Evolutionary conservation across 2,888 invertebrate genomes (phyloP), one percentile per base, ranked within the genome.

Genomic region (Ceriagrion tenellum): DNA sequence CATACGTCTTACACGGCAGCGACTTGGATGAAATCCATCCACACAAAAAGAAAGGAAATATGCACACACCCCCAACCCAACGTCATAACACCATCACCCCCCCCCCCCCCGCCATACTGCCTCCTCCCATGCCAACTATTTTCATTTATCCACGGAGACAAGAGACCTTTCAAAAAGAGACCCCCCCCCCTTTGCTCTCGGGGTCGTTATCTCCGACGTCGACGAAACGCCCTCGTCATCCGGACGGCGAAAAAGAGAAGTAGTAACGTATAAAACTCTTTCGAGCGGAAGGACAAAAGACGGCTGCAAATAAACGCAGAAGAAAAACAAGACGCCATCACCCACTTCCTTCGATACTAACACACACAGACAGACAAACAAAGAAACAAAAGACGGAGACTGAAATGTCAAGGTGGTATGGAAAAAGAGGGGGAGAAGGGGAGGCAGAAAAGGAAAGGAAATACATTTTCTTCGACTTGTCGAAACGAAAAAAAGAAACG

Each of bases 141-240:
- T 81, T 81, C 81, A 35, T 81, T 81, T 35, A 81, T 16, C 81
- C 35, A 18, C 81, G 35, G 81, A 81, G 81, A 81, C 81, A 81
- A 81, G 30, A 35, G 81, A 35, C 81, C 12, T 18, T 81, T 81
- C 81, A 35, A 35, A 35, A 81, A 16, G 16, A n/a, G n/a, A n/a
- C n/a, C n/a, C n/a, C n/a, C n/a, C n/a, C n/a, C n/a, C 18, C 35
- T 13, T 35, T 26, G 30, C 81, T 35, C 59, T 16, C 81, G 12
- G 69, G 35, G 81, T 81, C 81, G 81, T 81, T 35, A 81, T 35
- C 81, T 81, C 81, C 30, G 81, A 81, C 81, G 35, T 81, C 81
- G 30, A 81, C 81, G 35, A 35, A 81, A 81, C 69, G 35, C 81
- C 81, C 16, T 81, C 81, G 81, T 35, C 81, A 30, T 59, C 81